Evolutionary conservation across 2,797 vertebrate species (phyloP).

Genomic region (Poeciliopsis gracilis): DNA sequence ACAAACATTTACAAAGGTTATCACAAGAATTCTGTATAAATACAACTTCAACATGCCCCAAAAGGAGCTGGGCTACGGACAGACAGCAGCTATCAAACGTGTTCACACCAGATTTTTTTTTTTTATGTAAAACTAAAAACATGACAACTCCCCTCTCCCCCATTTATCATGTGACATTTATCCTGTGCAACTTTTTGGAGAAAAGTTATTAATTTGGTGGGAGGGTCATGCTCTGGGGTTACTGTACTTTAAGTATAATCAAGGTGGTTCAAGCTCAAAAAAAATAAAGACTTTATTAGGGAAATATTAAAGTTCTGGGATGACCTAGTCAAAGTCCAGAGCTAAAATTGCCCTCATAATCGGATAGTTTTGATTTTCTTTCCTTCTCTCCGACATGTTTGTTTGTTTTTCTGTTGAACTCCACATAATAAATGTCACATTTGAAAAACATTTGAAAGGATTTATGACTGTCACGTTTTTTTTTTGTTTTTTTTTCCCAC

Average conservation of each 20-base stretch:
- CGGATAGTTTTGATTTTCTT: neutral
- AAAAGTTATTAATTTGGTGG: neutral
- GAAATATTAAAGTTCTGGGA: neutral
- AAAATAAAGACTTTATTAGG: neutral
- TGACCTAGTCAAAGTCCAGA: neutral
- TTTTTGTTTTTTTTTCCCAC: neutral
- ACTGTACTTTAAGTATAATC: neutral
- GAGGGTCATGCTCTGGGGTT: neutral
- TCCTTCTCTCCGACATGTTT: neutral
- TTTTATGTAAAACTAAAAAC: neutral
- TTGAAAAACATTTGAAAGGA: neutral
- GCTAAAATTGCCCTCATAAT: neutral
- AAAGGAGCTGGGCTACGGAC: neutral
- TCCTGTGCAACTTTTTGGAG: neutral
- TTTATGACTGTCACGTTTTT: neutral
- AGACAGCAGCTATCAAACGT: neutral
- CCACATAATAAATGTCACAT: neutral
- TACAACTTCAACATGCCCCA: conserved; percentile 17
- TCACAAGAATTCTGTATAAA: conserved; percentile 14
- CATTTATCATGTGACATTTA: neutral
- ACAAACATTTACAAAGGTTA: conserved; percentile 3
- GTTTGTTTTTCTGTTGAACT: neutral
- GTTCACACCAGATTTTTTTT: neutral
- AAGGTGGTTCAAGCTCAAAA: neutral
- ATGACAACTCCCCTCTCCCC: neutral